These are phyloP conservation scores for Thelaira solivaga DNA, from an alignment of 2,888 invertebrate genomes.

Conservation along the genomic window DNA sequence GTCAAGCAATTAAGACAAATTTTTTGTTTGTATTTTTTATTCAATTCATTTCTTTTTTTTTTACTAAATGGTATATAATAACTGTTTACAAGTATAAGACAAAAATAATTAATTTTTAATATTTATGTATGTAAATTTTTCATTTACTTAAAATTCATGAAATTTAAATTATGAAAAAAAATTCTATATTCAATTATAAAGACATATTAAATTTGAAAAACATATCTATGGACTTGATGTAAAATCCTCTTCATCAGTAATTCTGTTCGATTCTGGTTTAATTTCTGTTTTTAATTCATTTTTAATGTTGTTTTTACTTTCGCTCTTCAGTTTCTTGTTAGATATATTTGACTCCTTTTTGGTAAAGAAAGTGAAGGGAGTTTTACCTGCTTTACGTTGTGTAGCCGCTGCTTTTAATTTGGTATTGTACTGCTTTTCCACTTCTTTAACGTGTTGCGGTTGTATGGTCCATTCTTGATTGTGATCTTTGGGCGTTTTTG, in stretches of 20 bases:
- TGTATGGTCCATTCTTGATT: slow-evolving; percentile 84
- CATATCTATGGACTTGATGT: slow-evolving; percentile 18
- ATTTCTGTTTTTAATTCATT: slow-evolving; percentile 34
- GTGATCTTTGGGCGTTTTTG: slow-evolving; percentile 77
- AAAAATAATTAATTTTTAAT: too few species aligned
- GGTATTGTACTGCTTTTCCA: slow-evolving; percentile 81
- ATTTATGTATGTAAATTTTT: too few species aligned
- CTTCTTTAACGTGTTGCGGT: slow-evolving; percentile 79
- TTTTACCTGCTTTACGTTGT: slow-evolving; percentile 65
- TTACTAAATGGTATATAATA: too few species aligned
- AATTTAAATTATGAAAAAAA: too few species aligned
- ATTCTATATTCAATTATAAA: not conserved
- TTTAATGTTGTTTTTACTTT: slow-evolving; percentile 12
- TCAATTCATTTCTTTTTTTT: too few species aligned
- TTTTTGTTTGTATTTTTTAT: too few species aligned
- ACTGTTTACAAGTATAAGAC: too few species aligned
- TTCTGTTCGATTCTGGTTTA: not conserved
- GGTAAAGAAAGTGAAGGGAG: slow-evolving; percentile 42
- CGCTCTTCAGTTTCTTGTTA: slow-evolving; percentile 59
- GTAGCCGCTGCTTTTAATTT: slow-evolving; percentile 67
- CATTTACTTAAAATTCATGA: too few species aligned
- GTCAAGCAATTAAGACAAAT: too few species aligned
- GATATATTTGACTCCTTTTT: slow-evolving; percentile 32
- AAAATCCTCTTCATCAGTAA: slow-evolving; percentile 2
- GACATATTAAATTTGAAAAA: not conserved